phyloP scores from a whole-genome alignment of 1,140 invertebrate species.

The Plectrocnemia conspersa region DNA sequence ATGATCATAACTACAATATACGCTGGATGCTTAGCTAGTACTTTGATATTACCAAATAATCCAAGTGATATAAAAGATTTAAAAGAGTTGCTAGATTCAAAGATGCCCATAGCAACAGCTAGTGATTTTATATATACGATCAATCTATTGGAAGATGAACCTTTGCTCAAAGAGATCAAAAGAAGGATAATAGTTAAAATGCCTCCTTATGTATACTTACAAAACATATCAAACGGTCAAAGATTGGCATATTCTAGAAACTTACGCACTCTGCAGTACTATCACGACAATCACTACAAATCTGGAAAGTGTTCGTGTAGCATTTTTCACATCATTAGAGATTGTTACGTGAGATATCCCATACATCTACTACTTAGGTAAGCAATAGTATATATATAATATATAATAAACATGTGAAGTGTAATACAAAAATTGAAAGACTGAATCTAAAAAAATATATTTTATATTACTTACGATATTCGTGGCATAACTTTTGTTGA shows the following conservation, averaged over 20 bases:
- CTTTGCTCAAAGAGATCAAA: neutral
- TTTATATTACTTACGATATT: no score
- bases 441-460: no score
- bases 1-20: constrained; percentile 11
- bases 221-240: neutral
- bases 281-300: neutral
- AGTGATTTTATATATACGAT: neutral
- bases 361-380: neutral
- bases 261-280: neutral
- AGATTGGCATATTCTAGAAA: neutral
- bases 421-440: no score
- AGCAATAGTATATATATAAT: no score
- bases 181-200: neutral
- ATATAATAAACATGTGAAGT: no score
- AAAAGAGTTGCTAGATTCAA: neutral
- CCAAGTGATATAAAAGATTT: neutral
- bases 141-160: neutral
- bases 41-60: neutral
- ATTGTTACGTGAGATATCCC: constrained; percentile 3
- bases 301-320: neutral
- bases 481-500: no score
- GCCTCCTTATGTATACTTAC: neutral
- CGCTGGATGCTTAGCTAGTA: neutral
- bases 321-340: neutral
- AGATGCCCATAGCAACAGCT: neutral